These are phyloP conservation scores for Dasypolia templi DNA, from an alignment of 2,888 invertebrate genomes.

Conservation along the genomic window DNA sequence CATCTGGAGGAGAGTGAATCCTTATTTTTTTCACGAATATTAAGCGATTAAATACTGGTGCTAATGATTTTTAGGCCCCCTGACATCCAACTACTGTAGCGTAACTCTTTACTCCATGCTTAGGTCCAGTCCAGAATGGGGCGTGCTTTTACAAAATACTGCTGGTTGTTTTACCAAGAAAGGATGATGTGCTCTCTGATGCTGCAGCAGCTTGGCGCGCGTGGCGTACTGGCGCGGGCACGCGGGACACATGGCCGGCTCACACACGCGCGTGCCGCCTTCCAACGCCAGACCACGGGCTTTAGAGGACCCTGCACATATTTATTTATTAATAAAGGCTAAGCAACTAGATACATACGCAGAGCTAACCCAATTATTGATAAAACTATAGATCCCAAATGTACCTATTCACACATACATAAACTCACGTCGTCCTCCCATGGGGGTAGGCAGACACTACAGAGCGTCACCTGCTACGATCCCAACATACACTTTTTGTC, in stretches of 20 bases:
- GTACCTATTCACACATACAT: too few species aligned
- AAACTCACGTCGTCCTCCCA: too few species aligned
- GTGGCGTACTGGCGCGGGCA: constrained; percentile 97
- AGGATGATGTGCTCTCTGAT: constrained; percentile 92
- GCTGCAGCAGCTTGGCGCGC: constrained; percentile 93
- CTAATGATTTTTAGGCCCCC: neutral
- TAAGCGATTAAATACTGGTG: neutral
- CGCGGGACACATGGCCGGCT: constrained; percentile 85
- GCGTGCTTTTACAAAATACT: neutral
- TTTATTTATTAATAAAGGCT: neutral
- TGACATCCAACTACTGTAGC: neutral
- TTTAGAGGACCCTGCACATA: constrained; percentile 67
- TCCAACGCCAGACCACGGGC: constrained; percentile 67
- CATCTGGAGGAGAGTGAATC: neutral
- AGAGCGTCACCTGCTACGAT: too few species aligned
- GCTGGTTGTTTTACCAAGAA: constrained; percentile 64
- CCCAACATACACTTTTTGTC: too few species aligned
- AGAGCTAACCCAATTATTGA: neutral
- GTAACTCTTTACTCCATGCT: neutral
- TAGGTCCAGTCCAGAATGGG: neutral
- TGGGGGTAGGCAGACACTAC: too few species aligned
- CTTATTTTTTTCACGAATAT: neutral
- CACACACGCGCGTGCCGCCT: constrained; percentile 71
- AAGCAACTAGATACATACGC: neutral
- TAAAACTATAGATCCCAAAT: neutral